phyloP scores from a whole-genome alignment of 2,797 vertebrate species.

The Gymnothorax javanicus region DNA sequence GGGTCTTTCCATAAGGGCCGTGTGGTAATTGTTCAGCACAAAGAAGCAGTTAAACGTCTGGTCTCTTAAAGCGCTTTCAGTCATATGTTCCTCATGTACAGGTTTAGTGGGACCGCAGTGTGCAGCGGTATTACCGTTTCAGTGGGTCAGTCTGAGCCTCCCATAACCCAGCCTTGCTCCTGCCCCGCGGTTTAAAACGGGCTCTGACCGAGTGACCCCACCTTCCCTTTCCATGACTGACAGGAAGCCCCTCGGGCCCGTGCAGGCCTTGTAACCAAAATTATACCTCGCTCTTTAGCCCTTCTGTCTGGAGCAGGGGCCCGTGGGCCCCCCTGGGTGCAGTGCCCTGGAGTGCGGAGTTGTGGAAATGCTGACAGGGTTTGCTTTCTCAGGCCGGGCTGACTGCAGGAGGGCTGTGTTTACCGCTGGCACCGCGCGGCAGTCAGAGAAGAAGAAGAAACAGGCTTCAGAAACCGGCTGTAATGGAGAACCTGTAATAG shows the following conservation, averaged over 20 bases:
- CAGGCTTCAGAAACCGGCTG: not conserved
- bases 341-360: constrained; percentile 1
- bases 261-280: not conserved
- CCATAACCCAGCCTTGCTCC: not conserved
- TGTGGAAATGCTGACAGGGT: constrained; percentile 26
- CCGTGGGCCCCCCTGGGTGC: not conserved
- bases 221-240: constrained; percentile 1
- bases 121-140: not conserved
- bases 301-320: constrained; percentile 31
- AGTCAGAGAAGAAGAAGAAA: not conserved
- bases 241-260: constrained; percentile 16
- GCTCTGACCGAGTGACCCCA: not conserved
- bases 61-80: constrained; percentile 14
- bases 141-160: constrained; percentile 25
- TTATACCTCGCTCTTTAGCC: constrained; percentile 31
- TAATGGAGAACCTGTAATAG: not conserved
- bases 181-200: not conserved
- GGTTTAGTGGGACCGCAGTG: not conserved
- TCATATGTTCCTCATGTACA: not conserved
- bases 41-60: not conserved
- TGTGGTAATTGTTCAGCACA: not conserved
- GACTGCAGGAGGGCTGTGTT: not conserved
- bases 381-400: constrained; percentile 31
- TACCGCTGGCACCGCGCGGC: not conserved
- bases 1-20: constrained; percentile 20